These are phyloP conservation scores for Tapirus terrestris DNA, from an alignment of 2,113 vertebrate genomes.

Conservation along the genomic window DNA sequence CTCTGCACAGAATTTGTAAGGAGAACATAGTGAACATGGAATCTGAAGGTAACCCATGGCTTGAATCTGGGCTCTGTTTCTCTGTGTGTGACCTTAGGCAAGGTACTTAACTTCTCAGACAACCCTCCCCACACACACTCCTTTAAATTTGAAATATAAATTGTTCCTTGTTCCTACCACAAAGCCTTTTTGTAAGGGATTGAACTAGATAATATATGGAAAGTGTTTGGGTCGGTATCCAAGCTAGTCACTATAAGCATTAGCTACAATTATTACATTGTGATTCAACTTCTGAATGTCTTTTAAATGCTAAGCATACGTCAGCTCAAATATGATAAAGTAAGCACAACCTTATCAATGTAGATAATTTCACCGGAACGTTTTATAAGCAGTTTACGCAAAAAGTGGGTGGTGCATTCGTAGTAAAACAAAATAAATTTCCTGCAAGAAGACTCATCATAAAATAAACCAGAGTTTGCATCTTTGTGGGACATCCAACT, in stretches of 20 bases:
- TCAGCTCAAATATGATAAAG: not conserved
- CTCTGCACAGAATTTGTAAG: not conserved
- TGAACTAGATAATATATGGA: not conserved
- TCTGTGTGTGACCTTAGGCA: not conserved
- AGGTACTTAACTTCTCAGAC: not conserved
- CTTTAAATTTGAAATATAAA: not conserved
- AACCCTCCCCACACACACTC: rapidly evolving
- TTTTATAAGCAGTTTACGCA: conserved; percentile 29
- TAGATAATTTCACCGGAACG: not conserved
- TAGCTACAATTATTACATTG: not conserved
- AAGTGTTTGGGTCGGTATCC: not conserved
- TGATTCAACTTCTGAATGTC: not conserved
- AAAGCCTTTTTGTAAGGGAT: conserved; percentile 2
- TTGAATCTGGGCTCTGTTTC: not conserved
- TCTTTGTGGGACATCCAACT: not conserved
- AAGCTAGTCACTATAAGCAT: not conserved
- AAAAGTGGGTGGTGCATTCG: not conserved
- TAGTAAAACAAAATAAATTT: not conserved
- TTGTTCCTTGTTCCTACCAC: not conserved
- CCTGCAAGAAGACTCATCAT: not conserved
- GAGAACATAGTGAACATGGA: not conserved
- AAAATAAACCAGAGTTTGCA: conserved; percentile 14
- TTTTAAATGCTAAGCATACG: not conserved
- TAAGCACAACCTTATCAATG: not conserved
- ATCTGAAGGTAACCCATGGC: not conserved